Conservation (phyloP, 1,140 invertebrate genomes). For the Drosophila chauvacae region DNA sequence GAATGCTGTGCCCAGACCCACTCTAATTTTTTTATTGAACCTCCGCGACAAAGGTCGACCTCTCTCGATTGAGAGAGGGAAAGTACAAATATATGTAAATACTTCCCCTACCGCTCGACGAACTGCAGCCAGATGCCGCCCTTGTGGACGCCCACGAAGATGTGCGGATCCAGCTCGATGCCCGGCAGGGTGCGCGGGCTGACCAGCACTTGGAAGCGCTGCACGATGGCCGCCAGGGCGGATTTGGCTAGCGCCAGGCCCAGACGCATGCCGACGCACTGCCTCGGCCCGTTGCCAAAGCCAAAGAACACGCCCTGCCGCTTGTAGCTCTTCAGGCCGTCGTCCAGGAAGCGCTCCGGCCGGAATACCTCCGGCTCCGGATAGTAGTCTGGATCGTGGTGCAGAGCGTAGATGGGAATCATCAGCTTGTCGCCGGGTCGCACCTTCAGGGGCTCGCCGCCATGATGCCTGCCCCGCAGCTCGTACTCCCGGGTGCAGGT, state of each 20-base stretch:
- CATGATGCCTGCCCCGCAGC: slow-evolving; percentile 76
- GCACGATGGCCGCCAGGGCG: slow-evolving; percentile 71
- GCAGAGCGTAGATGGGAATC: slow-evolving; percentile 87
- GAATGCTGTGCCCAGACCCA: neutral
- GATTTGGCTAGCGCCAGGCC: slow-evolving; percentile 68
- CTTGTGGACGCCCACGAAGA: slow-evolving; percentile 70
- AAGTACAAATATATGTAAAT: neutral
- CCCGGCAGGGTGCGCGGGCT: slow-evolving; percentile 51
- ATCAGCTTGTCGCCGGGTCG: slow-evolving; percentile 85
- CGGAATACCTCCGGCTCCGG: slow-evolving; percentile 88
- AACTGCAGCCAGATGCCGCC: slow-evolving; percentile 81
- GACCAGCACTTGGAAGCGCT: slow-evolving; percentile 56
- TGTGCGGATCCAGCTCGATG: slow-evolving; percentile 66
- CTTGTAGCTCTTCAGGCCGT: slow-evolving; percentile 80
- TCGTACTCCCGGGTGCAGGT: slow-evolving; percentile 84
- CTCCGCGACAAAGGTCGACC: neutral
- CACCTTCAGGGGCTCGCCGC: slow-evolving; percentile 33
- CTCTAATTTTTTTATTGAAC: slow-evolving; percentile 33
- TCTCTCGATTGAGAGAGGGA: neutral
- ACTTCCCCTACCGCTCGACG: neutral
- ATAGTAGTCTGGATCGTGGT: slow-evolving; percentile 88
- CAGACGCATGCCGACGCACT: slow-evolving; percentile 86
- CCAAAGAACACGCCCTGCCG: slow-evolving; percentile 86
- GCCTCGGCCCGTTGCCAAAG: slow-evolving; percentile 89
- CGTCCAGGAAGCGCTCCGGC: slow-evolving; percentile 87